phyloP scores from a whole-genome alignment of 2,888 invertebrate genomes.

The Hesperia comma region DNA sequence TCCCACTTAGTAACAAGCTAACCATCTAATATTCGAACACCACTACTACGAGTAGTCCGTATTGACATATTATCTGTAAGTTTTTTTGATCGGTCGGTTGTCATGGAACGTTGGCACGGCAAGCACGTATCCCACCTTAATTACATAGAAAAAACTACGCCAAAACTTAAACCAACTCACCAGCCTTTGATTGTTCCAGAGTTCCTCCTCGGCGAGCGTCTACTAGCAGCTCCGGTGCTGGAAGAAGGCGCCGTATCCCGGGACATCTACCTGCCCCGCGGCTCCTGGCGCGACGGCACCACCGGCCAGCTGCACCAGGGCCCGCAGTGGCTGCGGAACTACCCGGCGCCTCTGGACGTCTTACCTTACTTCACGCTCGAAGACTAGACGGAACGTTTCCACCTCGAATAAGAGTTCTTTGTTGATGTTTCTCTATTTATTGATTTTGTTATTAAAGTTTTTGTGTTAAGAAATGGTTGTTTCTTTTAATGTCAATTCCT shows the following conservation, averaged over 20 bases:
- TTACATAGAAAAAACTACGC: no score
- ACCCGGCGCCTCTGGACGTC: conserved; percentile 85
- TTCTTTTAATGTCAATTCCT: conserved; percentile 78
- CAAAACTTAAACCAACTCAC: no score
- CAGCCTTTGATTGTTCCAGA: conserved; percentile 73
- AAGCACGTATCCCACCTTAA: no score
- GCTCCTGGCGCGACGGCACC: conserved; percentile 86
- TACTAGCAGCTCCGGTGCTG: conserved; percentile 89
- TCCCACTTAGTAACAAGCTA: no score
- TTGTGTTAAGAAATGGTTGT: conserved; percentile 14
- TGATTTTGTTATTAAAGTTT: conserved; percentile 1
- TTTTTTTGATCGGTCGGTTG: no score
- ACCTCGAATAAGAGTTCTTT: conserved; percentile 1
- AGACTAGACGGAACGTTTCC: conserved; percentile 44
- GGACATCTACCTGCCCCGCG: conserved; percentile 88
- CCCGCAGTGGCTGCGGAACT: conserved; percentile 82
- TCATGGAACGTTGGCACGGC: no score
- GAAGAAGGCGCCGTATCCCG: conserved; percentile 83
- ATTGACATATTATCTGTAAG: no score
- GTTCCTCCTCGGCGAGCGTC: conserved; percentile 87
- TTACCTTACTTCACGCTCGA: conserved; percentile 85
- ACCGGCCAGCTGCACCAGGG: conserved; percentile 71
- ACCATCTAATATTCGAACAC: no score
- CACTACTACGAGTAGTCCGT: no score
- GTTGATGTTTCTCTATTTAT: neutral